A percentile compares a stretch with the other conserved stretches of the same genome.
Conservation (phyloP, 2,113 vertebrate species). For the Ictidomys tridecemlineatus region DNA sequence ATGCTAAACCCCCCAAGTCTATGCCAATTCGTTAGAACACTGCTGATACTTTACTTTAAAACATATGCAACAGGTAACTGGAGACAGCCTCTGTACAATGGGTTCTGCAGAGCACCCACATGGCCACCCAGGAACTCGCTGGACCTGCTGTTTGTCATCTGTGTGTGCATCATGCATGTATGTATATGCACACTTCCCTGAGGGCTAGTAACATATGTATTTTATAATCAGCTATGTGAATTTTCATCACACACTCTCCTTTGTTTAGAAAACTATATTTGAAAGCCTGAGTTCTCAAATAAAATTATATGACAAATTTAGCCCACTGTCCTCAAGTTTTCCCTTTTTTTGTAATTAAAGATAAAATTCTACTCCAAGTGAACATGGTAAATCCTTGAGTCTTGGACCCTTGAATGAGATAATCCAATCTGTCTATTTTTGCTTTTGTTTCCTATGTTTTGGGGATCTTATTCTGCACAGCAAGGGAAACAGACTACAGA, state of each 20-base stretch:
- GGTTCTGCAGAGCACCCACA: background rate
- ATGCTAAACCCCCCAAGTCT: background rate
- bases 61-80: background rate
- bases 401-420: background rate
- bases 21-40: background rate
- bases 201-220: background rate
- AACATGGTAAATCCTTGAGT: background rate
- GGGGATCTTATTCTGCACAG: background rate
- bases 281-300: background rate
- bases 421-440: background rate
- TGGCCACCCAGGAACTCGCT: background rate
- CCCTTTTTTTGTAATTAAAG: background rate
- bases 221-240: background rate
- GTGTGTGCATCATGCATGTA: fast-evolving
- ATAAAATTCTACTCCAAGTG: background rate
- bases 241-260: background rate
- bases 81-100: background rate
- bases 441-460: background rate
- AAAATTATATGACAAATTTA: background rate
- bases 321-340: background rate
- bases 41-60: background rate
- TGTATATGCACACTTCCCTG: background rate
- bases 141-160: background rate
- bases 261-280: background rate
- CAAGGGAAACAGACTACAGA: background rate